phyloP scores from a whole-genome alignment of 2,888 invertebrate species.

The Tribolium freemani region DNA sequence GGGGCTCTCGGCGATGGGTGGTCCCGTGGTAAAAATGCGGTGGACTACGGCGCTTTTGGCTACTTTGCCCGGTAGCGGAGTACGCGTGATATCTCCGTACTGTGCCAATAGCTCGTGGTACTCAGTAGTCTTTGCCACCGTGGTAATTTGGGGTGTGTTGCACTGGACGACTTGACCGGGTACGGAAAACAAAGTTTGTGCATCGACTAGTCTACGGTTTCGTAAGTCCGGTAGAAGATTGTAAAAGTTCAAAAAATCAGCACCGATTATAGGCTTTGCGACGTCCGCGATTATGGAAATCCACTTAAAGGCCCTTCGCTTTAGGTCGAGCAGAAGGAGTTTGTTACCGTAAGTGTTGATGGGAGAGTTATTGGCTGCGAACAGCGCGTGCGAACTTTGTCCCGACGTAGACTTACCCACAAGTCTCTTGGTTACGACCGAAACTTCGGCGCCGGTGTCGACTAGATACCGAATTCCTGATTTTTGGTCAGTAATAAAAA shows the following conservation, averaged over 20 bases:
- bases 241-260: conserved; percentile 14
- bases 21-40: conserved; percentile 55
- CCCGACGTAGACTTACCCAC: neutral
- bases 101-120: conserved; percentile 8
- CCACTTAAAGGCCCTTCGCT: neutral
- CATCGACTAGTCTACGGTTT: neutral
- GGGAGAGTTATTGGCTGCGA: conserved; percentile 8
- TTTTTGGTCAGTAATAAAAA: neutral
- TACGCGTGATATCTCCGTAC: conserved; percentile 19
- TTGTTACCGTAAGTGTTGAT: conserved; percentile 10
- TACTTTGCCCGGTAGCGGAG: neutral
- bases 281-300: conserved; percentile 13
- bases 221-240: neutral
- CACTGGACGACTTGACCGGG: neutral
- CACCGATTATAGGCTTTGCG: conserved; percentile 11
- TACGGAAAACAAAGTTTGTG: neutral
- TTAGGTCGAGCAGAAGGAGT: neutral
- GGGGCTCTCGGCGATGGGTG: conserved; percentile 54
- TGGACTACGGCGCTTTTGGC: conserved; percentile 41
- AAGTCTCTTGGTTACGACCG: neutral
- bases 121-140: neutral
- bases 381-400: neutral
- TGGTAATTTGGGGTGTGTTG: neutral
- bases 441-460: conserved; percentile 16
- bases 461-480: neutral